Evolutionary conservation across 2,797 vertebrate species (phyloP), one percentile per base, ranked within the genome.

Genomic region (Valencia hispanica): DNA sequence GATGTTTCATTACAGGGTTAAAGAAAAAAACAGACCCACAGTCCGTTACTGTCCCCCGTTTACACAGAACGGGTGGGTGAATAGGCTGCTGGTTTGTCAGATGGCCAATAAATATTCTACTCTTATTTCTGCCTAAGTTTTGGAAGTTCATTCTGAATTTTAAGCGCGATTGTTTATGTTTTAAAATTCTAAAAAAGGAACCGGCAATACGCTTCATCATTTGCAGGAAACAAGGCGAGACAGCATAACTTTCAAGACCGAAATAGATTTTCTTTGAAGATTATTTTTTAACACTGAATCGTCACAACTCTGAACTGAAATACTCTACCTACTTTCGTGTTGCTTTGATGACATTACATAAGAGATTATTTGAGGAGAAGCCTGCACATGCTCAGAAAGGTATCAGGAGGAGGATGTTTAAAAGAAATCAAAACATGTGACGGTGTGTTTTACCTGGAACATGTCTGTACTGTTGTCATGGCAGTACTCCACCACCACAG

Each of bases 381-480:
- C 22, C 25, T 34, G 32, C 73, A 65, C 25, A 2, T 70, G 77
- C 61, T 70, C 22, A 59, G 10, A 65, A 32, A 10, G 43, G 25
- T 10, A 15, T 22, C n/a, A 22, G 1, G n/a, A 30, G 39, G 22
- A 34, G 45, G 43, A 34, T 0, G 15, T 2, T 0, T 70, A 5
- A 72, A 18, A 43, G 25, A 18, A 18, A 43, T n/a, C n/a, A n/a
- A n/a, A n/a, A n/a, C n/a, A n/a, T n/a, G n/a, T n/a, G n/a, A n/a
- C n/a, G n/a, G n/a, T n/a, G n/a, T n/a, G n/a, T 63, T 1, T 94
- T 95, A 98, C 98, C 97, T 99, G 98, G 94, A 99, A 99, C 98
- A 99, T 99, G 92, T 99, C 98, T 4, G 96, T 99, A 74, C 97
- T 97, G 89, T 96, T 96, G 87, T 99, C 97, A 57, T 99, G 97